Base-by-base conservation (phyloP, 2,888 invertebrate species). In the Hydraecia micacea region DNA sequence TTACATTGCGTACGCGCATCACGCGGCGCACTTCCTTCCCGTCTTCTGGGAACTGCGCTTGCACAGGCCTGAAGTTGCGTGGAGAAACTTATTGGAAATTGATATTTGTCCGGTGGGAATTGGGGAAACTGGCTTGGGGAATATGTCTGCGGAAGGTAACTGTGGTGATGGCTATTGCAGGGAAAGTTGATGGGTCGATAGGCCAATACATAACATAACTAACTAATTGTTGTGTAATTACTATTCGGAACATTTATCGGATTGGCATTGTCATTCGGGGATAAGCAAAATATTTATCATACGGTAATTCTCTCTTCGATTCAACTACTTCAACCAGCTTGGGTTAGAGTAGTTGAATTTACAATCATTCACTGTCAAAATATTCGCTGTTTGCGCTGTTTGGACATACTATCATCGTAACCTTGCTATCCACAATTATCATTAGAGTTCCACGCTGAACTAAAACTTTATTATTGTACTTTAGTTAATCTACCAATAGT, bases 11-110 rank as follows among this genome's bases (percentile, higher is more conserved):
- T 89, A 95, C 89, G 91, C 95, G 84, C 87, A 83, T 89, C 95
- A 95, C 95, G 95, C 77, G 85, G 79, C 81, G 77, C 90, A 87
- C 92, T 96, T 96, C 96, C 96, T 95, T 95, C 95, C 95, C 89
- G 92, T 86, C 93, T 92, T 92, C 93, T 88, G 94, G 94, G 95
- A 95, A 93, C 92, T 77, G 86, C 80, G 88, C 81, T 80, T 77
- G 62, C 75, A 70, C 78, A 75, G 80, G 77, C 81, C 79, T 71
- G 77, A 75, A 80, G 73, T 85, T 83, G 70, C 71, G 68, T 76
- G 70, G 83, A 88, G 84, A 90, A 92, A 90, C 88, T 86, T 87
- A 85, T 88, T 90, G 79, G 88, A 89, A 89, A 92, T 77, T 83
- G 75, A 63, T 60, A 13, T 62, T 75, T 58, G 65, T 62, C 81